These are phyloP conservation scores for Toxostoma redivivum DNA, from an alignment of 2,113 vertebrate species.

Conservation along the genomic window DNA sequence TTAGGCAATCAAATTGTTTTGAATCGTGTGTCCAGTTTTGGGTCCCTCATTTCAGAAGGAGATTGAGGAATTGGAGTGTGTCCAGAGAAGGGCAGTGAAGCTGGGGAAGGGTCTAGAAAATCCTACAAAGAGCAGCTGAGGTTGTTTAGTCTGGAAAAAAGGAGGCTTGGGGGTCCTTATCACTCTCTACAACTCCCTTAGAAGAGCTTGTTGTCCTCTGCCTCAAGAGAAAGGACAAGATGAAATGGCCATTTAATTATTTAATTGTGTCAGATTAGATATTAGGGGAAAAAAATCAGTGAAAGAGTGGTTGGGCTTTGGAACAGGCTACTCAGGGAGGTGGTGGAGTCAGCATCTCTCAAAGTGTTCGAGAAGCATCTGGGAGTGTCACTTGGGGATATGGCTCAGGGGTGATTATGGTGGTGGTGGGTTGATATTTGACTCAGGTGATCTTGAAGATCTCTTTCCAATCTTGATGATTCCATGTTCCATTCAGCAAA, in stretches of 20 bases:
- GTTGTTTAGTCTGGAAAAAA: neutral
- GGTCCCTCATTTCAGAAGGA: neutral
- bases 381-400: too few relatives aligned
- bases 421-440: neutral
- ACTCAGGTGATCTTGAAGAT: neutral
- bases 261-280: neutral
- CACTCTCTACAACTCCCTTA: neutral
- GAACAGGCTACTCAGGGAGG: neutral
- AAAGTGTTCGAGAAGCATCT: neutral
- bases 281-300: too few relatives aligned
- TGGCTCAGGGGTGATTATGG: neutral
- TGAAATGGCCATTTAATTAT: neutral
- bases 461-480: neutral
- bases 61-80: neutral
- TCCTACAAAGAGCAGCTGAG: neutral
- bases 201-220: neutral
- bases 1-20: neutral
- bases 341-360: neutral
- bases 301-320: neutral
- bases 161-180: rapidly evolving
- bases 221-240: neutral
- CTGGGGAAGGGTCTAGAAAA: neutral
- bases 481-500: neutral
- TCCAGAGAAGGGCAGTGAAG: neutral
- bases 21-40: neutral